Conservation (phyloP, 2,888 invertebrate genomes). For the Tiphia femorata region DNA sequence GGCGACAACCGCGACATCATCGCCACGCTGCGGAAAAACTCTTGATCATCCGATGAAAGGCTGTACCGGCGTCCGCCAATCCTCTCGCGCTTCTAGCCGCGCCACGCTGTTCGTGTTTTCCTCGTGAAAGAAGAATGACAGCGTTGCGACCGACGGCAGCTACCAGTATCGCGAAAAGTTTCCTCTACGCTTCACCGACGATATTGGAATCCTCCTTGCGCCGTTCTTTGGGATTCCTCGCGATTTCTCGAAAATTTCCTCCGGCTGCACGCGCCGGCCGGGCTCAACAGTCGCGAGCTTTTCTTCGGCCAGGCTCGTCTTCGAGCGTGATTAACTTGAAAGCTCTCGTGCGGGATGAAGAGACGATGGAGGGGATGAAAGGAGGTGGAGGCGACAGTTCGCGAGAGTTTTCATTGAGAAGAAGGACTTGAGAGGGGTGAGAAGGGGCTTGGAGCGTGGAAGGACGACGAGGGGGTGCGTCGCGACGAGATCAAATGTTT, state of each 20-base stretch:
- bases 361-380: no score
- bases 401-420: background rate
- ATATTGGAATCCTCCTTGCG: background rate
- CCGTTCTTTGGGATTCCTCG: no score
- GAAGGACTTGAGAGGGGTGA: slow-evolving; percentile 11
- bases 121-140: no score
- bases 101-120: no score
- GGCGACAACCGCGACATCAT: no score
- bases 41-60: slow-evolving; percentile 35
- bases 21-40: slow-evolving; percentile 13
- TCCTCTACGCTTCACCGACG: background rate
- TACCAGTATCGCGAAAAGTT: background rate
- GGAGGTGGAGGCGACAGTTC: background rate
- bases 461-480: slow-evolving; percentile 5
- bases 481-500: slow-evolving; percentile 1
- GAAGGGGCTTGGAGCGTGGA: slow-evolving; percentile 10
- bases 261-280: no score
- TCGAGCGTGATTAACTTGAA: background rate
- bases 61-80: background rate
- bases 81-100: background rate
- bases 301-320: no score
- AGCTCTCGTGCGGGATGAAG: background rate
- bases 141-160: no score
- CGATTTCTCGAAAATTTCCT: no score
- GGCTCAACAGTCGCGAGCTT: no score